Evolutionary conservation across 2,113 vertebrate genomes (phyloP), one percentile per base, ranked within the genome.

Genomic region (Bothrops jararaca): DNA sequence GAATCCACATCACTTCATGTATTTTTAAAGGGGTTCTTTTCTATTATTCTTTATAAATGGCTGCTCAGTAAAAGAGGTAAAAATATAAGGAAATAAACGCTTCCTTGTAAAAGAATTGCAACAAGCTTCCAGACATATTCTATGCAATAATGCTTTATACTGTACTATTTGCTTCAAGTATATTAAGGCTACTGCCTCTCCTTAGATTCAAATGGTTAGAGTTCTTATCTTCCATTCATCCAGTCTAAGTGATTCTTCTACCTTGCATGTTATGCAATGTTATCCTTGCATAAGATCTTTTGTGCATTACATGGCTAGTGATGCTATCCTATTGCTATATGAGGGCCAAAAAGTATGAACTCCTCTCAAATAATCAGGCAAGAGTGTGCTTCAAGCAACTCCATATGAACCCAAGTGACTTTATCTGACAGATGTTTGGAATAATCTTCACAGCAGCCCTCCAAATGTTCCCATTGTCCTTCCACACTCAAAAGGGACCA

Each of bases 21-120:
- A 96, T 96, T 95, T 97, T 97, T 96, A 95, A 97, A 96, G 69
- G 94, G 91, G 91, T 64, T 89, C 93, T 95, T 95, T 93, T 96
- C 96, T 92, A 93, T 95, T 97, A 93, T 92, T 91, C 94, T 91
- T 95, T 94, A 15, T 93, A 94, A 95, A 95, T 95, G 91, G 88
- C 91, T 96, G 94, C 92, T 97, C 89, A 92, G 56, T 92, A 90
- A 86, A 90, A 86, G 80, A 54, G 39, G 88, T 9, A 64, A 74
- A 86, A 58, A 93, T 89, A 95, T 88, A 87, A 91, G 18, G 54
- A 92, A 85, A 92, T 92, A 26, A 92, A 45, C 34, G 39, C 42
- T 86, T 23, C 22, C 45, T 88, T 74, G 34, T 23, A 92, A 92
- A 89, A 80, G 7, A 57, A 58, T 89, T 89, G 8, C 42, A 48